A percentile compares a stretch with the other conserved stretches of the same genome.
phyloP scores from a whole-genome alignment of 2,113 vertebrate genomes.

The Aix galericulata region DNA sequence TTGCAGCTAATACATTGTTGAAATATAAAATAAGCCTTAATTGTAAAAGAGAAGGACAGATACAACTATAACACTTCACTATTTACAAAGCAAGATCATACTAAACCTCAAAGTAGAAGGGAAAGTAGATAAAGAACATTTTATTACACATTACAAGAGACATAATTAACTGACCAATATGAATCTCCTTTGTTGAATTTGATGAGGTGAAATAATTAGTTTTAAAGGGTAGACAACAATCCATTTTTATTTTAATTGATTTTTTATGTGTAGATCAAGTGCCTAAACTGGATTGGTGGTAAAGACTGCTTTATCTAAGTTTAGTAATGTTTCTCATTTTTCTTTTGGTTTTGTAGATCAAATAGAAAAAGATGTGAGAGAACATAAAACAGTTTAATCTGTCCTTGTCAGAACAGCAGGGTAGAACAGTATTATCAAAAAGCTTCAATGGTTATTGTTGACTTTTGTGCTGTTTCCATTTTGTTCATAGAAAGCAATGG shows the following conservation, averaged over 20 bases:
- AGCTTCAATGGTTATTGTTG: neutral
- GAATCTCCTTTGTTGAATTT: neutral
- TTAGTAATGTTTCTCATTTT: neutral
- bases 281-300: neutral
- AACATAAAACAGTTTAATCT: neutral
- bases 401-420: neutral
- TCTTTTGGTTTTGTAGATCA: neutral
- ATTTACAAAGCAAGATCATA: neutral
- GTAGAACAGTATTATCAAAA: neutral
- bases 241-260: neutral
- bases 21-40: neutral
- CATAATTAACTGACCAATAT: neutral
- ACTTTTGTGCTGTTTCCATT: neutral
- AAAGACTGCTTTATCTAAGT: neutral
- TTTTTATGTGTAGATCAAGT: neutral
- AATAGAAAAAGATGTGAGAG: neutral
- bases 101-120: neutral
- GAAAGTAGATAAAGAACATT: neutral
- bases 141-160: neutral
- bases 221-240: neutral
- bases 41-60: neutral
- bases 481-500: neutral
- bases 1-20: neutral
- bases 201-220: neutral
- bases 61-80: neutral